Evolutionary conservation across 2,888 invertebrate species (phyloP).

Genomic region (Kuschelorhynchus macadamiae): DNA sequence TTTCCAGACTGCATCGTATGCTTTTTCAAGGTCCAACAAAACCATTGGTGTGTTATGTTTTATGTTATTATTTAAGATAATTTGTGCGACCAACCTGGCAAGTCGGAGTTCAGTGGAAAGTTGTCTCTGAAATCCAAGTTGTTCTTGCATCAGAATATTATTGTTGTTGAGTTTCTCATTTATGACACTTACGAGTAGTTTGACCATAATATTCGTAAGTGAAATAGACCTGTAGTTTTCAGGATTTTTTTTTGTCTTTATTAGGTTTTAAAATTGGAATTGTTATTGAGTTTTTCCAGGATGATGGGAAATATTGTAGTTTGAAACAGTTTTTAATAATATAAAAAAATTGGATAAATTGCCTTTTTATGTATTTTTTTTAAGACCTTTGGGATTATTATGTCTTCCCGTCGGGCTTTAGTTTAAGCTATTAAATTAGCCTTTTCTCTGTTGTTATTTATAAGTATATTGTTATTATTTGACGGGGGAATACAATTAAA

Average conservation of each 20-base stretch:
- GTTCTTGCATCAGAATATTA: not conserved
- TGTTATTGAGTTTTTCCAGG: not conserved
- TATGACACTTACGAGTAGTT: not conserved
- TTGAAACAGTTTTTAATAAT: not conserved
- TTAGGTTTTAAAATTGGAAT: not conserved
- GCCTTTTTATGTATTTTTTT: not conserved
- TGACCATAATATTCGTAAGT: not conserved
- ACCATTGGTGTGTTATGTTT: conserved; percentile 1
- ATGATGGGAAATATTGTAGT: not conserved
- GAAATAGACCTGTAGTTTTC: not conserved
- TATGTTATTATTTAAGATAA: conserved; percentile 8
- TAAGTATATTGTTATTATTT: not conserved
- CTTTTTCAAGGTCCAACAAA: conserved; percentile 12
- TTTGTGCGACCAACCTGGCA: not conserved
- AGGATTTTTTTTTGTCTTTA: not conserved
- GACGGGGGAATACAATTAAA: not conserved
- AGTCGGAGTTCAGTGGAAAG: conserved; percentile 4
- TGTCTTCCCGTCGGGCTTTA: not conserved
- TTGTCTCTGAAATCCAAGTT: not conserved
- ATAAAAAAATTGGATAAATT: not conserved
- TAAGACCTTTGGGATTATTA: not conserved
- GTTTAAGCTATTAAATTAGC: not conserved
- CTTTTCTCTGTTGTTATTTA: not conserved
- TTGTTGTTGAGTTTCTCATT: not conserved
- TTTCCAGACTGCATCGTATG: conserved; percentile 21